Evolutionary conservation across 2,888 invertebrate genomes (phyloP), one percentile per base, ranked within the genome.

Genomic region (Andrena trimmerana): DNA sequence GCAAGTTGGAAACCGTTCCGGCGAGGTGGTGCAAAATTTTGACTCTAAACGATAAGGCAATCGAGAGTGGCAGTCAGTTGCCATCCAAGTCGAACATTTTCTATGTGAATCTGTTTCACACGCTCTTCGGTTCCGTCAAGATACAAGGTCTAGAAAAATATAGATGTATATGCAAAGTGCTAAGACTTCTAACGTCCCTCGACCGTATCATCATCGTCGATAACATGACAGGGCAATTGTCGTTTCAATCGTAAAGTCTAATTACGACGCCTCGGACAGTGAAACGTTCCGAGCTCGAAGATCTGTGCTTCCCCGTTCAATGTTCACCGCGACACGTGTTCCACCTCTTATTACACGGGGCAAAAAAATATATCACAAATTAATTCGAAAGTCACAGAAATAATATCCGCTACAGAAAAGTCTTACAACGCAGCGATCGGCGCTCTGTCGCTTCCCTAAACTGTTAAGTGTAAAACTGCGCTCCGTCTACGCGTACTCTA

Each of bases 81-180:
- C 54, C 24, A 10, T 13, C 63, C 20, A 7, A 7, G 16, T 60
- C 29, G 24, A 57, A 24, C 36, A 52, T 52, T 71, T 65, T 65
- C 52, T 62, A 57, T 62, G 62, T 24, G 24, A 62, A 29, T 20
- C 20, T 57, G 20, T 59, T 63, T 59, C 10, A 54, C 69, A 33
- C 57, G 72, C 31, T 13, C 27, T 52, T 69, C 62, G 52, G 57
- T 48, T 48, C 33, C 7, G 2, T 65, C 57, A 31, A 76, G 76
- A 71, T 75, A 71, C 52, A 81, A 76, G 63, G 74, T 72, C 36
- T 85, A 85, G 74, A 85, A 81, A 87, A 85, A 86, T 86, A 76
- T 73, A 78, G n/a, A 73, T 63, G 65, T 74, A 65, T 57, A 68
- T 50, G 78, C 68, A 75, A 81, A 50, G 50, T 62, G 63, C 54